Percentiles rank a stretch among this genome's conserved stretches.
Evolutionary conservation across 1,140 invertebrate genomes (phyloP).

Genomic region (Drosophila parvula): DNA sequence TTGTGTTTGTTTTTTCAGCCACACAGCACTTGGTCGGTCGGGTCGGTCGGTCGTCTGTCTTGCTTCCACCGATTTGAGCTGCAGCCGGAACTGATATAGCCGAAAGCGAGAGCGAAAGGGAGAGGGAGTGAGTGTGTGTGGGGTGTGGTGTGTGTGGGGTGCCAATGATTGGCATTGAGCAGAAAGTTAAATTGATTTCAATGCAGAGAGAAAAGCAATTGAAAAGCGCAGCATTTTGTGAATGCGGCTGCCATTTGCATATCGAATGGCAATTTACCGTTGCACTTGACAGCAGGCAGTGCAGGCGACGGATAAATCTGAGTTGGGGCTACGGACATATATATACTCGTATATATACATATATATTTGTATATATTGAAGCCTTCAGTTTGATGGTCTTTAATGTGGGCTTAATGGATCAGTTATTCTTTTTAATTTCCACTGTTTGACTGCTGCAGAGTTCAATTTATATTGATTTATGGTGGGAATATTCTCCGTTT

Average conservation of each 20-base stretch:
- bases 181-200: constrained; percentile 82
- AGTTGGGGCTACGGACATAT: background rate
- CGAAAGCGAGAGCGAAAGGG: constrained; percentile 11
- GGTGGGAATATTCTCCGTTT: constrained; percentile 1
- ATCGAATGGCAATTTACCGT: constrained; percentile 74
- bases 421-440: constrained; percentile 15
- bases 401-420: constrained; percentile 24
- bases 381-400: constrained; percentile 22
- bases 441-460: background rate
- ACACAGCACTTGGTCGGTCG: constrained; percentile 19
- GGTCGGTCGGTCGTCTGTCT: constrained; percentile 12
- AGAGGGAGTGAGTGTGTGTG: constrained; percentile 13
- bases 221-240: constrained; percentile 76
- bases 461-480: constrained; percentile 22
- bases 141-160: constrained; percentile 42
- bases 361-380: background rate
- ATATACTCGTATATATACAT: background rate
- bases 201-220: constrained; percentile 73
- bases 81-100: constrained; percentile 41
- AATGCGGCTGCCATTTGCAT: constrained; percentile 77
- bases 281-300: constrained; percentile 64
- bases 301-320: constrained; percentile 13
- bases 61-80: constrained; percentile 10
- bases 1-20: constrained; percentile 58
- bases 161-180: constrained; percentile 79